phyloP scores from a whole-genome alignment of 2,888 invertebrate species.

The Hydrotaea diabolus region DNA sequence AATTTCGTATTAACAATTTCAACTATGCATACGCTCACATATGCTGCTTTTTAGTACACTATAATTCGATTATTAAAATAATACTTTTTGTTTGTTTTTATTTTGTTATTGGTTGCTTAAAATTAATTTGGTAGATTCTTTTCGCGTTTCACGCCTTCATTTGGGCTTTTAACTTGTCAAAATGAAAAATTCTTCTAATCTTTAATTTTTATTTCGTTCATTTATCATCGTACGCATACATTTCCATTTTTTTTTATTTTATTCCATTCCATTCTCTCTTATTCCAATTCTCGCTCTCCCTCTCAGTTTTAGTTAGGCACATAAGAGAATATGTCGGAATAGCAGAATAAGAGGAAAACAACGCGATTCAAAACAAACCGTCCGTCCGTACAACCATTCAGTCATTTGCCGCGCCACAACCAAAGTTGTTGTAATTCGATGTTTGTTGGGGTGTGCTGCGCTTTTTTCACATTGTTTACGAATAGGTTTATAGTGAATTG shows the following conservation, averaged over 20 bases:
- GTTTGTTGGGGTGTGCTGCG: background rate
- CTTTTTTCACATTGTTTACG: conserved; percentile 17
- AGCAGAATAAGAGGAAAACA: conserved; percentile 55
- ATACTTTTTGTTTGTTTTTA: conserved; percentile 30
- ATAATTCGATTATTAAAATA: conserved; percentile 17
- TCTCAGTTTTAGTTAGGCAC: conserved; percentile 33
- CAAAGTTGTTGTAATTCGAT: background rate
- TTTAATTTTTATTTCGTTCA: conserved; percentile 50
- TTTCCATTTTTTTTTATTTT: conserved; percentile 55
- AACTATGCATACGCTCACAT: background rate
- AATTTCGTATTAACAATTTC: background rate
- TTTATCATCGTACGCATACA: conserved; percentile 57
- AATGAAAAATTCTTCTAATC: conserved; percentile 68
- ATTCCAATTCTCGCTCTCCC: conserved; percentile 51
- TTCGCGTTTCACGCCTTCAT: conserved; percentile 66
- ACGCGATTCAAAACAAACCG: conserved; percentile 32
- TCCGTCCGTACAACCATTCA: too few relatives aligned
- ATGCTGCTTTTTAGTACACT: background rate
- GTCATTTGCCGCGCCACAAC: too few relatives aligned
- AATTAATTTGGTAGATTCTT: conserved; percentile 59
- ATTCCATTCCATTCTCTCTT: conserved; percentile 57
- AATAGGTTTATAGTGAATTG: background rate
- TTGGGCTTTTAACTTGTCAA: conserved; percentile 67
- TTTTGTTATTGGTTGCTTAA: conserved; percentile 33
- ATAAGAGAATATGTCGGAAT: conserved; percentile 44